Conservation (phyloP, 2,797 vertebrate species). For the Sebastolobus alascanus region DNA sequence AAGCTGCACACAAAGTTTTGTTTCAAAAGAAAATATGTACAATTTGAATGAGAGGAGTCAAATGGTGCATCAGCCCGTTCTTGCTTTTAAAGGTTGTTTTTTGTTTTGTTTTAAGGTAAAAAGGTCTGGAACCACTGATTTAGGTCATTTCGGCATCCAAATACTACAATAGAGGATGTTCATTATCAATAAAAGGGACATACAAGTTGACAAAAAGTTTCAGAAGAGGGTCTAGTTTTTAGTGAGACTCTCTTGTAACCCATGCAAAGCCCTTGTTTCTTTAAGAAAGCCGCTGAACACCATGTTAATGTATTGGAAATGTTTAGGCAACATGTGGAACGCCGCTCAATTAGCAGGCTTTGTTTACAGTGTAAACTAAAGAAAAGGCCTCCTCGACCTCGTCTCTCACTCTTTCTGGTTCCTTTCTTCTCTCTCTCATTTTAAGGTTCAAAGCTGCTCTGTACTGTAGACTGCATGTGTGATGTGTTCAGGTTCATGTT, state of each 20-base stretch:
- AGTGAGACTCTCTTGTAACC: not conserved
- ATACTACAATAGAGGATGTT: not conserved
- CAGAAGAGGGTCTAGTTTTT: not conserved
- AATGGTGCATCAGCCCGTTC: not conserved
- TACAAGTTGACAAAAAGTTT: not conserved
- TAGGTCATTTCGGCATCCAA: not conserved
- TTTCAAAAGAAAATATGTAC: not conserved
- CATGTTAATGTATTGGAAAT: not conserved
- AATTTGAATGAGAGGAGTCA: not conserved
- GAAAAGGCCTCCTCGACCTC: not conserved
- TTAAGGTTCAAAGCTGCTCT: conserved; percentile 17
- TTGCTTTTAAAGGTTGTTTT: too few species aligned
- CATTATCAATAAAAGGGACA: not conserved
- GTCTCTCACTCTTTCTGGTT: not conserved
- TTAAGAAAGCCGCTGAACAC: not conserved
- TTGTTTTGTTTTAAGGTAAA: not conserved
- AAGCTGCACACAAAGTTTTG: not conserved
- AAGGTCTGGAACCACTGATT: not conserved
- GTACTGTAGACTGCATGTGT: conserved; percentile 15
- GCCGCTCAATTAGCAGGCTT: not conserved
- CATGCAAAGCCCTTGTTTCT: not conserved
- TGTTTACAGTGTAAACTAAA: conserved; percentile 34
- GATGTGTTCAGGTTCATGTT: conserved; percentile 54
- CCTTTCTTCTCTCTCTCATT: conserved; percentile 6
- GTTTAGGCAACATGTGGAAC: conserved; percentile 25